Evolutionary conservation across 2,888 invertebrate species (phyloP).

Genomic region (Rhagophthalmus giganteus): DNA sequence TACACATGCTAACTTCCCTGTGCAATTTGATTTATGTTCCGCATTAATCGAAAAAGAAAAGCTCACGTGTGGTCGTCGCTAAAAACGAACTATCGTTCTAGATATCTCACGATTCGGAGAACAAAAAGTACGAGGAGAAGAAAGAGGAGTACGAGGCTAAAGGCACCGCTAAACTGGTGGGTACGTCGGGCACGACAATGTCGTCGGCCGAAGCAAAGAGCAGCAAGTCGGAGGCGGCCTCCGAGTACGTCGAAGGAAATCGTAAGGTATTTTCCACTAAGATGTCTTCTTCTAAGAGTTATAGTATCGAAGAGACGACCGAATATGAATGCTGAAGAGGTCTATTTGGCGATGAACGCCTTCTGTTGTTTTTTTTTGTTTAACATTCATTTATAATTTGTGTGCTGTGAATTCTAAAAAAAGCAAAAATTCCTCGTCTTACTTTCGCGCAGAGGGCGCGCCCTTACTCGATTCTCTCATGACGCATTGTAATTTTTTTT

Average conservation of each 20-base stretch:
- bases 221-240: slow-evolving; percentile 44
- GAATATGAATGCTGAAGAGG: slow-evolving; percentile 45
- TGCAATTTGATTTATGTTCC: too few relatives aligned
- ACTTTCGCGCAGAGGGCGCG: too few relatives aligned
- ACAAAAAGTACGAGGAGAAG: slow-evolving; percentile 50
- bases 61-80: too few relatives aligned
- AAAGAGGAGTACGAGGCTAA: slow-evolving; percentile 50
- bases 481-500: too few relatives aligned
- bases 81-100: not conserved
- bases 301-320: slow-evolving; percentile 52
- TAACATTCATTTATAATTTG: too few relatives aligned
- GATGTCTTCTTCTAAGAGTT: slow-evolving; percentile 51
- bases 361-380: slow-evolving; percentile 30
- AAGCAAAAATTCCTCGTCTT: too few relatives aligned
- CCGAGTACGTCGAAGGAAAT: slow-evolving; percentile 46
- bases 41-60: too few relatives aligned
- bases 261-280: slow-evolving; percentile 49
- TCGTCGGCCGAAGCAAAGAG: slow-evolving; percentile 47
- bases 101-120: slow-evolving; percentile 35
- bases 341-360: too few relatives aligned
- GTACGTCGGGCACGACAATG: slow-evolving; percentile 46
- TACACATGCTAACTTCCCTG: too few relatives aligned
- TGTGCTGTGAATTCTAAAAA: too few relatives aligned
- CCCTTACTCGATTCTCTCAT: too few relatives aligned
- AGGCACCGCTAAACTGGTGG: slow-evolving; percentile 49